Evolutionary conservation across 1,140 invertebrate species (phyloP).

Genomic region (Micrasema minimum): DNA sequence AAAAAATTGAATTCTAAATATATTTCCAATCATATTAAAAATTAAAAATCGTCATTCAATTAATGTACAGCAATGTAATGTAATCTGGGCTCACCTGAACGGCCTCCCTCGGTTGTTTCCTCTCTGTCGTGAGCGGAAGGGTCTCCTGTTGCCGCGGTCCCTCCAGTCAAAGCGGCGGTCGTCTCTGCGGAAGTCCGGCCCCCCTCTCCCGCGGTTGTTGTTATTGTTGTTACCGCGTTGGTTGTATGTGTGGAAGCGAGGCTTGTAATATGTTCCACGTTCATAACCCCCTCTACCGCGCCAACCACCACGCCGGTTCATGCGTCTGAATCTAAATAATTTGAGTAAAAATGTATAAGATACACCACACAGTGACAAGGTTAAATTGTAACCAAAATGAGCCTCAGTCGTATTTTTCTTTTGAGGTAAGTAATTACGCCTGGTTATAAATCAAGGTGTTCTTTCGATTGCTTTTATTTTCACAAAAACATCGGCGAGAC

Average conservation of each 20-base stretch:
- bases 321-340: constrained; percentile 56
- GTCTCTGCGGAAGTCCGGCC: constrained; percentile 69
- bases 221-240: constrained; percentile 59
- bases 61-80: no score
- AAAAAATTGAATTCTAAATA: no score
- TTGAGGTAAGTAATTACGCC: no score
- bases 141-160: constrained; percentile 61
- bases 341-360: no score
- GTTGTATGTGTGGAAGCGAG: constrained; percentile 73
- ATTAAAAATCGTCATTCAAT: no score
- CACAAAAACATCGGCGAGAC: no score
- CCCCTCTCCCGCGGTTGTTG: constrained; percentile 61
- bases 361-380: no score
- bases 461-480: no score
- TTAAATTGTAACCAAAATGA: no score
- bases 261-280: constrained; percentile 80
- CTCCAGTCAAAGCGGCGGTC: constrained; percentile 63
- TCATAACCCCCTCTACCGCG: constrained; percentile 71
- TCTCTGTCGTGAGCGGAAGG: constrained; percentile 60
- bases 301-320: constrained; percentile 65
- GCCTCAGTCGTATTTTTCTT: no score
- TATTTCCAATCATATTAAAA: no score
- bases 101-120: constrained; percentile 62
- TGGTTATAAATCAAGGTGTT: no score
- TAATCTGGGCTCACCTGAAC: constrained; percentile 64